A percentile compares a stretch with the other conserved stretches of the same genome.
Conservation (phyloP, 2,113 vertebrate species). For the Brienomyrus brachyistius region DNA sequence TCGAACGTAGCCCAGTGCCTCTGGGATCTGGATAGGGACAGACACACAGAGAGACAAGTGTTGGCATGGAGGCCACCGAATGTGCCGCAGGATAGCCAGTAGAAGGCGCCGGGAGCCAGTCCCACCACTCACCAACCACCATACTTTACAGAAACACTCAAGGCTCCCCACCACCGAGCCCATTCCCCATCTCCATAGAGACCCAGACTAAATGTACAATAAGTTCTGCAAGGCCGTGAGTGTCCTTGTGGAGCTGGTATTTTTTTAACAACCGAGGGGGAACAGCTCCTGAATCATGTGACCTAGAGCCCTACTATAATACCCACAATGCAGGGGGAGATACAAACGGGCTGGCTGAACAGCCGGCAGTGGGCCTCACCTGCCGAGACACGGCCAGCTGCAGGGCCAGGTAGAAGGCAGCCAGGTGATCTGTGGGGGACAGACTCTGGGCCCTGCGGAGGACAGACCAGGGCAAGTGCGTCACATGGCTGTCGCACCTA, state of each 20-base stretch:
- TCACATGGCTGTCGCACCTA: neutral
- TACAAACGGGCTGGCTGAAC: neutral
- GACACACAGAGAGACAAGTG: neutral
- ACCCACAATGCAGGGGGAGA: neutral
- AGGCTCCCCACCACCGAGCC: neutral
- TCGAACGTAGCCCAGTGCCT: constrained; percentile 91
- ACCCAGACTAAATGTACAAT: neutral
- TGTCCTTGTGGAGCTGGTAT: too few species aligned
- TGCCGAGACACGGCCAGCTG: constrained; percentile 96
- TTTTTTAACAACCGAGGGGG: too few species aligned
- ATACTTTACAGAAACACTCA: neutral
- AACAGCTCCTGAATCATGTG: neutral
- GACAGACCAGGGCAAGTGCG: neutral
- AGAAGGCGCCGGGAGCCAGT: neutral
- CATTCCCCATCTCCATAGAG: neutral
- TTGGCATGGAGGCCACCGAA: neutral
- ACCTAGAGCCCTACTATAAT: neutral
- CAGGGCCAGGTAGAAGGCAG: constrained; percentile 89
- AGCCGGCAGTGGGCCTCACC: constrained; percentile 55
- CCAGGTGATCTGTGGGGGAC: constrained; percentile 88
- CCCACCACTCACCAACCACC: neutral
- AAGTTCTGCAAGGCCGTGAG: neutral
- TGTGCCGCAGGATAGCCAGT: neutral
- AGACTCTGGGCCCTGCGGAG: constrained; percentile 82
- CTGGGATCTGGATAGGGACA: constrained; percentile 74